Evolutionary conservation across 1,140 invertebrate species (phyloP).

Genomic region (Tribolium madens): DNA sequence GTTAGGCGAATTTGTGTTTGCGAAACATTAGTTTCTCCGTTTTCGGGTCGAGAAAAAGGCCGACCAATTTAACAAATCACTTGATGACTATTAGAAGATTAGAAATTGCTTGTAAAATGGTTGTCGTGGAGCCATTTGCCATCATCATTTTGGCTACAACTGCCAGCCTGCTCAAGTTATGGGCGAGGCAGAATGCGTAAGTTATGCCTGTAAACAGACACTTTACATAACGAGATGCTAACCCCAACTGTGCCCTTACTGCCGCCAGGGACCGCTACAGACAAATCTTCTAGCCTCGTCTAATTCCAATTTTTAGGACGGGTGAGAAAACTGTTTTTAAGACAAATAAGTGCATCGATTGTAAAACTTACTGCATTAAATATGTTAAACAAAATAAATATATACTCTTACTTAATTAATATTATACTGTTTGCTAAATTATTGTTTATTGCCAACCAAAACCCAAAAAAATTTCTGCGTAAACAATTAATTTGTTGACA

Average conservation of each 20-base stretch:
- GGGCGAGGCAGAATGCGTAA: conserved; percentile 59
- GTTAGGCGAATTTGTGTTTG: background rate
- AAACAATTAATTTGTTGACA: too few relatives aligned
- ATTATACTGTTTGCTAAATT: too few relatives aligned
- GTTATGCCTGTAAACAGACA: conserved; percentile 64
- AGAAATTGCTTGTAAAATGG: conserved; percentile 59
- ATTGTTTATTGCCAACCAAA: too few relatives aligned
- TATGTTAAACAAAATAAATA: too few relatives aligned
- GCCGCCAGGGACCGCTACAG: conserved; percentile 35
- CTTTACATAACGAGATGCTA: conserved; percentile 65
- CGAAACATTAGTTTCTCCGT: conserved; percentile 38
- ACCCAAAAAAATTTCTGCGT: too few relatives aligned
- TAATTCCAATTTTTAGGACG: too few relatives aligned
- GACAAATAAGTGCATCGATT: too few relatives aligned
- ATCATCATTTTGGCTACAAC: conserved; percentile 60
- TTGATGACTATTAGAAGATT: conserved; percentile 61
- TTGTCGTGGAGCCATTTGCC: conserved; percentile 59
- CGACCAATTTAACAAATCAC: conserved; percentile 57
- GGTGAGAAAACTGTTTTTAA: too few relatives aligned
- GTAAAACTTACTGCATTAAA: too few relatives aligned
- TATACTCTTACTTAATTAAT: too few relatives aligned
- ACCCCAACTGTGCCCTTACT: conserved; percentile 55
- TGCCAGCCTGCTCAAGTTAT: conserved; percentile 57
- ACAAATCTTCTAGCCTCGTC: conserved; percentile 32
- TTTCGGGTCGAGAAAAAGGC: conserved; percentile 38